Conservation (phyloP, 2,888 invertebrate genomes). For the Leptinotarsa haldemani region DNA sequence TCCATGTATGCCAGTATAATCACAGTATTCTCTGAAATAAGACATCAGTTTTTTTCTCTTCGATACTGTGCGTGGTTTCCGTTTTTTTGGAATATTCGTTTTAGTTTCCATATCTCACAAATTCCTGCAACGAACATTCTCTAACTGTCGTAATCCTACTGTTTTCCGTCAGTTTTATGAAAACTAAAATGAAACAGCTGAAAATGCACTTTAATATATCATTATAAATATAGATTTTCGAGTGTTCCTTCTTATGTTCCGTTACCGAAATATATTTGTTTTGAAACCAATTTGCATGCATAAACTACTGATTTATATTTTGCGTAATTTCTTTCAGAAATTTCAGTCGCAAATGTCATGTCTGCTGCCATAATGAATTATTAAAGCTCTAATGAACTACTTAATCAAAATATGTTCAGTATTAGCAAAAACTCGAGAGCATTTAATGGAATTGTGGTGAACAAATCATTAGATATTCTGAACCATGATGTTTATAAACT, state of each 20-base stretch:
- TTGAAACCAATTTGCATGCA: not conserved
- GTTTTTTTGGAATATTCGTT: not conserved
- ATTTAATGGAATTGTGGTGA: too few species aligned
- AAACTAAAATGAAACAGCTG: not conserved
- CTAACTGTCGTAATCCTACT: not conserved
- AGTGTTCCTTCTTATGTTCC: not conserved
- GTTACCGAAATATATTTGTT: not conserved
- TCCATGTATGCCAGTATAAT: conserved; percentile 60
- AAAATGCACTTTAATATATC: not conserved
- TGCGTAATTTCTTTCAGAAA: too few species aligned
- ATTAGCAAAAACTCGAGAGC: too few species aligned
- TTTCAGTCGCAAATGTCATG: too few species aligned
- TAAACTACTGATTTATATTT: not conserved
- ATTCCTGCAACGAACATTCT: not conserved
- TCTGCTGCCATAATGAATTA: too few species aligned
- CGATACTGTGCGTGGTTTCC: not conserved
- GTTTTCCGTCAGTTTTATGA: not conserved
- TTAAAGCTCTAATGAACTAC: too few species aligned
- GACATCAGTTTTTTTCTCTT: conserved; percentile 25
- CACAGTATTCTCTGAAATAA: conserved; percentile 57
- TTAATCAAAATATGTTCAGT: too few species aligned
- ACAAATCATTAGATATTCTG: too few species aligned
- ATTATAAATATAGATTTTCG: conserved; percentile 8
- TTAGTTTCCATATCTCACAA: not conserved
- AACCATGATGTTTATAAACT: too few species aligned